A percentile compares a stretch with the other conserved stretches of the same genome.
Evolutionary conservation across 2,888 invertebrate species (phyloP).

Genomic region (Sepiola atlantica): DNA sequence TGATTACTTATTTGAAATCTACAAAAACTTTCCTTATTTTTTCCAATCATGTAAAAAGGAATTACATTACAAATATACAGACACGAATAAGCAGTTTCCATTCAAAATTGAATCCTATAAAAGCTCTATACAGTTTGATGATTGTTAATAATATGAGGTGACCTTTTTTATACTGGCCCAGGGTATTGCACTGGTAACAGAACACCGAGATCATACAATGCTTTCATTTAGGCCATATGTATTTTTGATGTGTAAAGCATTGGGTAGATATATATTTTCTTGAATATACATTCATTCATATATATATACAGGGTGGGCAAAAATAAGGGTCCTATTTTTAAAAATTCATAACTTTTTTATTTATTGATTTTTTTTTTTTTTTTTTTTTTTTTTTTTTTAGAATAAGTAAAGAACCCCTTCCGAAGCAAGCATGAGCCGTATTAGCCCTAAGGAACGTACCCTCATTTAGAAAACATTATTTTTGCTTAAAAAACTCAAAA

Average conservation of each 20-base stretch:
- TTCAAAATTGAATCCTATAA: conserved; percentile 18
- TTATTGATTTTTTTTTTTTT: no score
- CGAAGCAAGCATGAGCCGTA: no score
- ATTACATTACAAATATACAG: neutral
- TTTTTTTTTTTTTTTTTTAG: no score
- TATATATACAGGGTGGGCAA: neutral
- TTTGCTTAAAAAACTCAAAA: no score
- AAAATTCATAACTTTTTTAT: no score
- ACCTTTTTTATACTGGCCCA: neutral
- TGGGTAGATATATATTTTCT: neutral
- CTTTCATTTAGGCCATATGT: neutral
- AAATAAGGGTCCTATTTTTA: no score
- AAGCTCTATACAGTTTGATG: neutral
- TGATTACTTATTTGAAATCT: neutral
- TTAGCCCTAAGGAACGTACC: no score
- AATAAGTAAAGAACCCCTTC: no score
- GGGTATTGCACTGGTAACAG: neutral
- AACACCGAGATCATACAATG: neutral
- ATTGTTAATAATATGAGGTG: neutral
- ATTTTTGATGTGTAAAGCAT: neutral
- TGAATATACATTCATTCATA: neutral
- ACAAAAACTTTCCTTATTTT: neutral
- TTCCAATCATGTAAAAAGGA: neutral
- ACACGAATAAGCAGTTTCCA: neutral
- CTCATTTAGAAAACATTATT: no score